Base-by-base conservation (phyloP, 2,797 vertebrate genomes). In the Sebastes reedi region DNA sequence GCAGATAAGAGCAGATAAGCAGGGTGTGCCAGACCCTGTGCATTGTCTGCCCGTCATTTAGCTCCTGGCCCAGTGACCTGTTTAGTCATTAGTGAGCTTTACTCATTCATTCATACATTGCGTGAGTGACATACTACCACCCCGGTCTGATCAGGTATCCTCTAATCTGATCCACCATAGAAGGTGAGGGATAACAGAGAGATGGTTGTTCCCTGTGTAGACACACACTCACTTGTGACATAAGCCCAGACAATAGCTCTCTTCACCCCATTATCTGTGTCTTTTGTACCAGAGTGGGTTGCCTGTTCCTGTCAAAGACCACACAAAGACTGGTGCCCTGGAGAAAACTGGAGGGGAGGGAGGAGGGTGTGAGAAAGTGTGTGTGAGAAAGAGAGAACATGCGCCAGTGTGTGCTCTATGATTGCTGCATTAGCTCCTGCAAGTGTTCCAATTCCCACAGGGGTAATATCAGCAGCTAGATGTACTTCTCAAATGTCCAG, bases 271-370 rank as follows among this genome's bases (percentile, higher is more conserved):
- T 85, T 86, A 77, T 91, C 73, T 71, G 67, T 70, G 67, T 86
- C 80, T 92, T 86, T 86, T 91, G 83, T 85, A 76, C 25, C 30
- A 6, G 30, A 77, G 75, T 29, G 70, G 65, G 65, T 67, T 81
- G 70, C 66, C 68, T 72, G 80, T 83, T 85, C 80, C 78, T 82
- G 87, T 80, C 67, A 81, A 72, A 85, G 86, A 88, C 78, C 69
- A 80, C 89, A 91, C 88, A 91, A 77, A 89, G 84, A 74, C 83
- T 22, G 22, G 24, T 69, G 83, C 87, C 89, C 84, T 72, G n/a
- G 55, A 88, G 86, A 79, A 55, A 77, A 62, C 29, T 3, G 22
- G 55, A 55, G 6, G 9, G 14, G 59, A 32, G 27, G 42, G 71
- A 32, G 73, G 61, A 24, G 77, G 25, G 16, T 24, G 68, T 24